Conservation (phyloP, 37 sponge, comb jelly and placozoan species). For the Cliona cf. orientalis region DNA sequence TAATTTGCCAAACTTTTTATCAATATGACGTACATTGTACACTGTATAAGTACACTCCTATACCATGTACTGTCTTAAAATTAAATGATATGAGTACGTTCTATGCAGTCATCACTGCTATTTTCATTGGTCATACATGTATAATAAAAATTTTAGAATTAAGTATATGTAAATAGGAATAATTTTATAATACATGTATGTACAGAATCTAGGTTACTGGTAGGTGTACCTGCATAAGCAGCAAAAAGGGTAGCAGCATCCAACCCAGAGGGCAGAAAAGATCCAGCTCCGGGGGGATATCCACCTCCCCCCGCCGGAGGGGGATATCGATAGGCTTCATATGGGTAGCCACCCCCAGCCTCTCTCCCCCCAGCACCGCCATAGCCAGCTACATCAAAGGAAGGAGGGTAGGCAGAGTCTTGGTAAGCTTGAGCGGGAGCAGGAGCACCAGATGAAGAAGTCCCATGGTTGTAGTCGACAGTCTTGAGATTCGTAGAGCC, state of each 20-base stretch:
- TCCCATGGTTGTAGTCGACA: slow-evolving; percentile 66
- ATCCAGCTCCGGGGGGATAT: neutral
- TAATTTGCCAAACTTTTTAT: too few relatives aligned
- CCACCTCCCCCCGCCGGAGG: neutral
- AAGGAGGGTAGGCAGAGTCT: neutral
- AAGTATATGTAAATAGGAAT: neutral
- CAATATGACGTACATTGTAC: too few relatives aligned
- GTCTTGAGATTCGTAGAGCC: slow-evolving; percentile 17
- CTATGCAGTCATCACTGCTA: too few relatives aligned
- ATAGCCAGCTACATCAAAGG: neutral
- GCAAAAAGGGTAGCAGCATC: slow-evolving; percentile 47
- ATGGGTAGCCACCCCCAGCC: neutral
- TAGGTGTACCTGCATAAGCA: slow-evolving; percentile 22
- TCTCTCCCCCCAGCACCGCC: neutral
- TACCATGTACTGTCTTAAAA: too few relatives aligned
- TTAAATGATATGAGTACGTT: too few relatives aligned
- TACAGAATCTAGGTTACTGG: slow-evolving; percentile 9
- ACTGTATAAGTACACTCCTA: too few relatives aligned
- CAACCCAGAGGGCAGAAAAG: slow-evolving; percentile 7
- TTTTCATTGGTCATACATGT: too few relatives aligned
- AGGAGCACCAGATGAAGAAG: neutral
- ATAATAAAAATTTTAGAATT: neutral
- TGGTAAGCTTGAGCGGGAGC: neutral
- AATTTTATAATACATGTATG: slow-evolving; percentile 14
- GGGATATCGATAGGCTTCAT: neutral